Conservation (phyloP, 2,797 vertebrate species). For the Chiroxiphia lanceolata region DNA sequence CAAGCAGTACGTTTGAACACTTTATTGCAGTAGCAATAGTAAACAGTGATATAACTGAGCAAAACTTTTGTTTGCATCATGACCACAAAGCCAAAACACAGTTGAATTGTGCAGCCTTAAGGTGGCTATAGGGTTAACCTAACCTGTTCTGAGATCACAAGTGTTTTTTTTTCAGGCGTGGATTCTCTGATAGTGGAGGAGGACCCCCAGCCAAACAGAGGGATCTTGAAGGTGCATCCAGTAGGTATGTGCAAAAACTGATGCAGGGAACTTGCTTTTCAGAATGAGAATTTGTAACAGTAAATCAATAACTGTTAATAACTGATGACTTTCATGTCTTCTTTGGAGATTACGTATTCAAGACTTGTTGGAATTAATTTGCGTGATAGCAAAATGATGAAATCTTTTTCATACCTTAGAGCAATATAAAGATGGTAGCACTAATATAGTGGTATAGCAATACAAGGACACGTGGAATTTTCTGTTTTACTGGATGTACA, state of each 20-base stretch:
- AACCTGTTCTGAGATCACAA: not conserved
- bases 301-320: not conserved
- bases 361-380: not conserved
- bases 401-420: not conserved
- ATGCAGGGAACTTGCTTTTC: not conserved
- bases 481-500: not conserved
- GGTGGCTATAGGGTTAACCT: not conserved
- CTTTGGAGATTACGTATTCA: not conserved
- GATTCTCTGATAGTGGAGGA: constrained; percentile 95
- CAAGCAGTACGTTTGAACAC: not conserved
- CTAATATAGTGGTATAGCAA: not conserved
- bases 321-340: not conserved
- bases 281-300: not conserved
- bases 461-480: not conserved
- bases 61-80: not conserved
- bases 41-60: not conserved
- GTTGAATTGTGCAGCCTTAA: not conserved
- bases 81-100: not conserved
- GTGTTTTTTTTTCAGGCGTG: constrained; percentile 82
- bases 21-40: not conserved
- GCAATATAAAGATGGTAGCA: not conserved
- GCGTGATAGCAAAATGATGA: not conserved
- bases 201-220: constrained; percentile 98
- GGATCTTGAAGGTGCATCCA: constrained; percentile 94
- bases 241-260: constrained; percentile 80